A percentile compares a stretch with the other conserved stretches of the same genome.
Evolutionary conservation across 2,797 vertebrate genomes (phyloP).

Genomic region (Microtus obscurus): DNA sequence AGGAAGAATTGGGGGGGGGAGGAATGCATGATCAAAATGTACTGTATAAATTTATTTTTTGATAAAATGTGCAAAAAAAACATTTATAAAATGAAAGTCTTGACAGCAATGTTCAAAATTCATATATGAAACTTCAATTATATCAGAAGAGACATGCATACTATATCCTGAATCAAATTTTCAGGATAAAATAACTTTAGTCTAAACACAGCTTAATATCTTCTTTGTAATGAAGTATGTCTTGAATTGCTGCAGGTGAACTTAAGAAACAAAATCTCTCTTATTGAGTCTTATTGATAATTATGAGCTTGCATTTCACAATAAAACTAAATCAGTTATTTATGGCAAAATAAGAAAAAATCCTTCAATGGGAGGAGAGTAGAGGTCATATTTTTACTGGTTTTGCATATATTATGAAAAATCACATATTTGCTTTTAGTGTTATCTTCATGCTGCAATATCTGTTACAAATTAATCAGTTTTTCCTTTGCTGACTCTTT

Average conservation of each 20-base stretch:
- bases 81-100: constrained; percentile 39
- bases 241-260: constrained; percentile 45
- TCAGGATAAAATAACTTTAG: constrained; percentile 61
- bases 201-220: constrained; percentile 55
- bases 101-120: constrained; percentile 57
- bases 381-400: constrained; percentile 30
- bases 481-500: background rate
- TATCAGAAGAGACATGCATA: constrained; percentile 62
- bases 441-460: background rate
- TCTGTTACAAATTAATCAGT: constrained; percentile 3
- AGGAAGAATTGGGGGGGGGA: too few species aligned
- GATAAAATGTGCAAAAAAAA: background rate
- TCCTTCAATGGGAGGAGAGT: background rate
- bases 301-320: constrained; percentile 51
- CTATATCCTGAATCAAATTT: constrained; percentile 52
- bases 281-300: background rate
- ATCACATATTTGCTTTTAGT: constrained; percentile 24
- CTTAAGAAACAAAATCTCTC: constrained; percentile 40
- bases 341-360: background rate
- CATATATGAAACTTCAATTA: constrained; percentile 40
- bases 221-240: constrained; percentile 8
- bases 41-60: background rate
- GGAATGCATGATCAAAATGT: background rate
- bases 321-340: constrained; percentile 9
- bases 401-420: constrained; percentile 44